Conservation (phyloP, 2,888 invertebrate species). For the Gibbula magus region DNA sequence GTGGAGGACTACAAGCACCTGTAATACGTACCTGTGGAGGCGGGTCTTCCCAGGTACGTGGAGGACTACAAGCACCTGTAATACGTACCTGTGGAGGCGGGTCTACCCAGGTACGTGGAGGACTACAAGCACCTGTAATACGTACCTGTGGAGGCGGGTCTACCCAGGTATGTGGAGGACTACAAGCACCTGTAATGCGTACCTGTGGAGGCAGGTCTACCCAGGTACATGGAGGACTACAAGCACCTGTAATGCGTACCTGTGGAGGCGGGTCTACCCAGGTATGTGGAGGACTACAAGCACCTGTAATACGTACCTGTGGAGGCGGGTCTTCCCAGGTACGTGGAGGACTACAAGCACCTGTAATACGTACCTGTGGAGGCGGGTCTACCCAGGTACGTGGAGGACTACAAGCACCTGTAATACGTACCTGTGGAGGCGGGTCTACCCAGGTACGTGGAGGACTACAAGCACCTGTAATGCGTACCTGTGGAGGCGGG, state of each 20-base stretch:
- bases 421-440: slow-evolving; percentile 52
- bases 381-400: slow-evolving; percentile 54
- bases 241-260: too few relatives aligned
- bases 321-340: slow-evolving; percentile 54
- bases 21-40: slow-evolving; percentile 54
- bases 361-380: slow-evolving; percentile 58
- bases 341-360: slow-evolving; percentile 54
- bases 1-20: slow-evolving; percentile 54
- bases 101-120: slow-evolving; percentile 55
- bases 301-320: too few relatives aligned
- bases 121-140: too few relatives aligned
- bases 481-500: slow-evolving; percentile 53
- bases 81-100: slow-evolving; percentile 52
- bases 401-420: too few relatives aligned
- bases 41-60: slow-evolving; percentile 55
- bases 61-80: too few relatives aligned
- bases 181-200: too few relatives aligned
- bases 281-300: slow-evolving; percentile 54
- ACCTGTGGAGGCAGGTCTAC: slow-evolving; percentile 54
- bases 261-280: slow-evolving; percentile 53
- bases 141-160: slow-evolving; percentile 54
- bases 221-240: slow-evolving; percentile 56
- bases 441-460: slow-evolving; percentile 56
- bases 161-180: slow-evolving; percentile 56
- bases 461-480: too few relatives aligned